These are phyloP conservation scores for Salvelinus alpinus DNA, from an alignment of 2,113 vertebrate species.

Conservation along the genomic window DNA sequence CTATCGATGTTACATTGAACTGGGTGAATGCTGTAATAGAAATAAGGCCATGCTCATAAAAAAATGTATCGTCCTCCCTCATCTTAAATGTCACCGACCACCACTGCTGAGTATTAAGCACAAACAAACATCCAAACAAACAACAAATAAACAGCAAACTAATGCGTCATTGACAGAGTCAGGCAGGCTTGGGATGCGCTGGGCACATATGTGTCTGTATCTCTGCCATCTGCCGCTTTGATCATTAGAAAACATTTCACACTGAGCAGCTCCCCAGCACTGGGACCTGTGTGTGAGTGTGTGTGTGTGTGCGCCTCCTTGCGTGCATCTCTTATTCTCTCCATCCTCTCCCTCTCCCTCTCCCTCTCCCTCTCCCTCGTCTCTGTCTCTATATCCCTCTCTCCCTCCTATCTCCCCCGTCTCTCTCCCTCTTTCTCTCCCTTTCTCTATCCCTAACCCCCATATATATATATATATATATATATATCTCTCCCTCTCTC, in stretches of 20 bases:
- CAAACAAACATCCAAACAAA: too few relatives aligned
- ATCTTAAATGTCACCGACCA: too few relatives aligned
- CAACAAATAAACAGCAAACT: too few relatives aligned
- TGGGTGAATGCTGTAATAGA: too few relatives aligned
- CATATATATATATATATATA: too few relatives aligned
- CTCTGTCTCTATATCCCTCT: not conserved
- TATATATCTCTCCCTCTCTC: too few relatives aligned
- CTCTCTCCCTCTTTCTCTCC: not conserved
- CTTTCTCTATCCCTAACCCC: not conserved
- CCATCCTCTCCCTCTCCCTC: not conserved
- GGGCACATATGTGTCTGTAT: constrained; percentile 36
- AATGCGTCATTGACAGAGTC: constrained; percentile 17
- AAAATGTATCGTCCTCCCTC: too few relatives aligned
- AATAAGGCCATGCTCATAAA: too few relatives aligned
- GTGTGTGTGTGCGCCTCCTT: constrained; percentile 35
- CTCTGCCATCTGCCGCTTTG: constrained; percentile 61
- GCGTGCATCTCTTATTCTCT: not conserved
- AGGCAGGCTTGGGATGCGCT: constrained; percentile 22
- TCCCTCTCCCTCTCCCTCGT: not conserved
- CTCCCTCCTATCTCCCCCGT: not conserved
- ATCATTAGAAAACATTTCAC: constrained; percentile 60
- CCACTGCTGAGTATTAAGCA: too few relatives aligned
- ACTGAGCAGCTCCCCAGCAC: constrained; percentile 28
- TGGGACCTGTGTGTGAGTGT: constrained; percentile 23
- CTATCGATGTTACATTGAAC: too few relatives aligned